Evolutionary conservation across 2,888 invertebrate genomes (phyloP).

Genomic region (Phalera bucephala): DNA sequence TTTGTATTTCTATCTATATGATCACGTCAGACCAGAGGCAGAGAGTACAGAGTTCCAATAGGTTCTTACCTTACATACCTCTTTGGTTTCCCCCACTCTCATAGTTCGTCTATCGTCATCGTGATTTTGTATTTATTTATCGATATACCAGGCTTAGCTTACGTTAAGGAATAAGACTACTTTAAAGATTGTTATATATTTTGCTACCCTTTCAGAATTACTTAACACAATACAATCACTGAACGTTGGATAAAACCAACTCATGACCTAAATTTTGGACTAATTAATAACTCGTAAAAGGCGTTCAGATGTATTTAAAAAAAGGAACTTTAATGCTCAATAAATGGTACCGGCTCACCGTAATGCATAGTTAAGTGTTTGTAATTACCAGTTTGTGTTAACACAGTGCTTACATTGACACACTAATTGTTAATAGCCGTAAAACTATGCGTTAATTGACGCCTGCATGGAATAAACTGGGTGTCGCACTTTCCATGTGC

Average conservation of each 20-base stretch:
- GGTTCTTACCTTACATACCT: too few species aligned
- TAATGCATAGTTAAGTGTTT: slow-evolving; percentile 19
- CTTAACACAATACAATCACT: slow-evolving; percentile 4
- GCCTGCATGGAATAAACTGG: slow-evolving; percentile 28
- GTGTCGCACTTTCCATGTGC: slow-evolving; percentile 42
- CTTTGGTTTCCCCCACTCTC: too few species aligned
- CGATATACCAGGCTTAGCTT: too few species aligned
- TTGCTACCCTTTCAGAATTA: neutral
- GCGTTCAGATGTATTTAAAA: neutral
- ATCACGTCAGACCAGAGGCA: too few species aligned
- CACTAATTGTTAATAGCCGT: slow-evolving; percentile 57
- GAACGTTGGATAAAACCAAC: slow-evolving; percentile 16
- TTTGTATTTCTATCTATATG: too few species aligned
- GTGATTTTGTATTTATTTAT: too few species aligned
- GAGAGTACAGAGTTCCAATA: too few species aligned
- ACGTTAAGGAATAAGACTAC: too few species aligned
- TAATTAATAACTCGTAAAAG: neutral
- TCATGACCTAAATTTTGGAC: neutral
- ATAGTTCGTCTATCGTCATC: too few species aligned
- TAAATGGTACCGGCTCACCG: slow-evolving; percentile 15
- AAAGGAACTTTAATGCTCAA: slow-evolving; percentile 7
- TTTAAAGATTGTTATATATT: too few species aligned
- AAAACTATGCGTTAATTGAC: slow-evolving; percentile 41
- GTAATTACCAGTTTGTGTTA: slow-evolving; percentile 44
- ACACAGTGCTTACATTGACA: slow-evolving; percentile 61